Base-by-base conservation (phyloP, 2,113 vertebrate species). In the Eulacestoma nigropectus region DNA sequence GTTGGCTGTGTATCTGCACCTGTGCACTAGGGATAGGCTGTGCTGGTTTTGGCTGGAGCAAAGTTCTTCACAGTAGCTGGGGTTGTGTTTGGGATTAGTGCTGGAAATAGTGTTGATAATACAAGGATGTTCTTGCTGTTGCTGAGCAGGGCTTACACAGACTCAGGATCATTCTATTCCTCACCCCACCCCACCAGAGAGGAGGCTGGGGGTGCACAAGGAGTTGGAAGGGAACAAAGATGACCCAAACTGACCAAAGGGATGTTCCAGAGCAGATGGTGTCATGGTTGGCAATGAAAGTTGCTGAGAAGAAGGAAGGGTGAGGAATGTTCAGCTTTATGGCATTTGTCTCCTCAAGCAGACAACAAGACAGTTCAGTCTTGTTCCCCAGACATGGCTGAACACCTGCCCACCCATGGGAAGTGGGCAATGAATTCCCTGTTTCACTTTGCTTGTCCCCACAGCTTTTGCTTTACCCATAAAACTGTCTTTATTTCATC, bases 301-400 rank as follows among this genome's bases (percentile, higher is more conserved):
- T 27, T 92, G 30, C 1, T 3, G 15, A 13, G 11, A 70, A 33
- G 32, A 70, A 73, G 7, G n/a, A 75, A 72, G 14, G 1, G 5
- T 47, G 33, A 4, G 4, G 2, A 22, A 35, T 1, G 0, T 41
- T 41, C 2, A 9, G 32, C 25, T 25, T 23, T 25, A 25, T 23
- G 14, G 8, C 2, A 2, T 78, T 94, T 67, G 17, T 75, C 56
- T 75, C 74, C n/a, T 26, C 32, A 49, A 78, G 47, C 4, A 56
- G 42, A 22, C 4, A 16, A 29, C 6, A 22, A 32, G 39, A 42
- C 39, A 63, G 29, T 27, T 37, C 25, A 2, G 16, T 18, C 29
- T 23, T 44, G 13, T 13, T 72, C 41, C 26, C 23, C 72, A 37
- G 83, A 57, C 1, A 0, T 55, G 62, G 4, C 29, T 79, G 89